Evolutionary conservation across 2,888 invertebrate species (phyloP).

Genomic region (Ectemnius lituratus): DNA sequence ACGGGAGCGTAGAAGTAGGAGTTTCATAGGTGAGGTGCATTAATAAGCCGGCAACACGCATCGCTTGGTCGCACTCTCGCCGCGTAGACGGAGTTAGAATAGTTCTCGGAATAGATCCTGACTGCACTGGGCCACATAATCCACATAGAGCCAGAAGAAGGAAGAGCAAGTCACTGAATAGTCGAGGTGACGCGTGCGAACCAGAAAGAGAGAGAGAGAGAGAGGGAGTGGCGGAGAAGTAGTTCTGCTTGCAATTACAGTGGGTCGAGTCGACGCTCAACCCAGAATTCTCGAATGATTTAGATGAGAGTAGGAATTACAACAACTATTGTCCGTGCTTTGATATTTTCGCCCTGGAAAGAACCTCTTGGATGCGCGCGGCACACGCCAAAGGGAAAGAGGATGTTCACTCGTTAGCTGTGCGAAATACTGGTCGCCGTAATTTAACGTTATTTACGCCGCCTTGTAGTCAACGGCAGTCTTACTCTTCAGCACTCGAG

Average conservation of each 20-base stretch:
- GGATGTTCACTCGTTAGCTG: slow-evolving; percentile 16
- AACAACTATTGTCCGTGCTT: slow-evolving; percentile 31
- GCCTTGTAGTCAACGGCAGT: not conserved
- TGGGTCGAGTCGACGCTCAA: slow-evolving; percentile 34
- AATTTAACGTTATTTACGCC: slow-evolving; percentile 32
- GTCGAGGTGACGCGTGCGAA: not conserved
- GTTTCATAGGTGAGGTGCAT: slow-evolving; percentile 56
- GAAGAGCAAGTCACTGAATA: not conserved
- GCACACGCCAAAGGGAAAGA: not conserved
- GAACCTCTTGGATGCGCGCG: not conserved
- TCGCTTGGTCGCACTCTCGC: slow-evolving; percentile 19
- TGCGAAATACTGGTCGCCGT: slow-evolving; percentile 25
- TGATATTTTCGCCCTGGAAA: slow-evolving; percentile 23
- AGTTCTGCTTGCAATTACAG: slow-evolving; percentile 36
- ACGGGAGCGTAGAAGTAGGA: slow-evolving; percentile 34
- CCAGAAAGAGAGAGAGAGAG: slow-evolving; percentile 5
- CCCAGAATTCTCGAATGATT: slow-evolving; percentile 50
- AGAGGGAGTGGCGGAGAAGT: not conserved
- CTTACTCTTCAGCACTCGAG: too few relatives aligned
- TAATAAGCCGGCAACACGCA: slow-evolving; percentile 66
- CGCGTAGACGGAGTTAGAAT: slow-evolving; percentile 63
- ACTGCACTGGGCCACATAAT: slow-evolving; percentile 60
- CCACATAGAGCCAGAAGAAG: slow-evolving; percentile 35
- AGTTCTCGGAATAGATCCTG: slow-evolving; percentile 68
- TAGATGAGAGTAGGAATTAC: slow-evolving; percentile 32